These are phyloP conservation scores for Psylliodes chrysocephalus DNA, from an alignment of 2,888 invertebrate genomes.

Conservation along the genomic window DNA sequence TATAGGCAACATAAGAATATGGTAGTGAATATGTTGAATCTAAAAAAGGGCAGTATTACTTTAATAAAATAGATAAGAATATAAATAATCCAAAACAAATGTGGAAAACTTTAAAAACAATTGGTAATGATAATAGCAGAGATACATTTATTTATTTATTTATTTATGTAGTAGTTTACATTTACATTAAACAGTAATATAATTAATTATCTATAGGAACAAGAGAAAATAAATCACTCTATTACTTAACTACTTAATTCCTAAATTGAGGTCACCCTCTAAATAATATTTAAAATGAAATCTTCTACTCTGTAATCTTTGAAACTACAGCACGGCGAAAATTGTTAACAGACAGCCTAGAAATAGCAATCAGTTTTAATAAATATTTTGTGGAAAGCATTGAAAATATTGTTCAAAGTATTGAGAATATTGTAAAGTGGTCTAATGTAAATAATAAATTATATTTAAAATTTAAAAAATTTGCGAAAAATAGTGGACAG, in stretches of 20 bases:
- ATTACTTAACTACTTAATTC: too few species aligned
- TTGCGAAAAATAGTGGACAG: not conserved
- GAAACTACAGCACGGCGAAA: not conserved
- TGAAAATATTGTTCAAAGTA: conserved; percentile 1
- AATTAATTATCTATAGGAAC: too few species aligned
- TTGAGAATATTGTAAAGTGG: not conserved
- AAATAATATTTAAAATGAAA: too few species aligned
- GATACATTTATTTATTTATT: too few species aligned
- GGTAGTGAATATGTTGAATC: too few species aligned
- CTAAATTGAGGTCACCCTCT: too few species aligned
- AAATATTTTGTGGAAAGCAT: too few species aligned
- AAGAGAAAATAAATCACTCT: too few species aligned
- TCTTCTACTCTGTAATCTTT: not conserved
- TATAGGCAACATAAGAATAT: not conserved
- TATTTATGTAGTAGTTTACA: too few species aligned
- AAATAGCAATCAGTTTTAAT: conserved; percentile 3
- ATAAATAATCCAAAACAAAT: too few species aligned
- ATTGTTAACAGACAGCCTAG: conserved; percentile 1
- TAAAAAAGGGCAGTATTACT: conserved; percentile 4
- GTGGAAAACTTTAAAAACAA: conserved; percentile 18
- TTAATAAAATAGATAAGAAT: too few species aligned
- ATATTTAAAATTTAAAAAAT: conserved; percentile 3
- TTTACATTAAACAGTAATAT: too few species aligned
- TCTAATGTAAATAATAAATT: not conserved
- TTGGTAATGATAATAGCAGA: not conserved